Evolutionary conservation across 2,888 invertebrate species (phyloP).

Genomic region (Nudaria mundana): DNA sequence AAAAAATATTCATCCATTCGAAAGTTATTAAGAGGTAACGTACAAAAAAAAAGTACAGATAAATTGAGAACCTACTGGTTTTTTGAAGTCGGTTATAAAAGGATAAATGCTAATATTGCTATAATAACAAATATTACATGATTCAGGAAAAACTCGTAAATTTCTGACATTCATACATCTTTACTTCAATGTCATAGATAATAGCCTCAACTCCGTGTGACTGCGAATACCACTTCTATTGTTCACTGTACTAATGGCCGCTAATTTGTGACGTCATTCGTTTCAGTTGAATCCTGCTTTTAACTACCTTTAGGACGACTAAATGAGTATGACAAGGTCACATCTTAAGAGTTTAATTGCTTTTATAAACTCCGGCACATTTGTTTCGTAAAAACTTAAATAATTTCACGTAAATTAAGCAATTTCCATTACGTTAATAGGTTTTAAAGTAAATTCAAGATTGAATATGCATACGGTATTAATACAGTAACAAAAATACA

Average conservation of each 20-base stretch:
- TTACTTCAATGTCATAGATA: constrained; percentile 37
- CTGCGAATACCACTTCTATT: constrained; percentile 51
- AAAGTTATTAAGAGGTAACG: too few relatives aligned
- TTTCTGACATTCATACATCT: constrained; percentile 13
- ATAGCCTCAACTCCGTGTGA: constrained; percentile 21
- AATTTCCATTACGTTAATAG: background rate
- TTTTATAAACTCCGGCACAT: constrained; percentile 5
- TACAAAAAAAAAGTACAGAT: too few relatives aligned
- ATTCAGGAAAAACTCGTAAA: background rate
- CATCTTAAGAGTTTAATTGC: constrained; percentile 8
- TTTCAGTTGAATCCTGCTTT: constrained; percentile 11
- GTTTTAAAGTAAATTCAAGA: background rate
- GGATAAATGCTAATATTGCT: too few relatives aligned
- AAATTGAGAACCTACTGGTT: too few relatives aligned
- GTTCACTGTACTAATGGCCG: constrained; percentile 49
- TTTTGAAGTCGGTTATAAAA: too few relatives aligned
- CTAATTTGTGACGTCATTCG: constrained; percentile 38
- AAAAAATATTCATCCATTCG: too few relatives aligned
- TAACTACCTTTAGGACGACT: constrained; percentile 12
- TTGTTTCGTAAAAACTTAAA: background rate
- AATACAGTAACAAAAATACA: too few relatives aligned
- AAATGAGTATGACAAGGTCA: constrained; percentile 22
- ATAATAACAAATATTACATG: background rate
- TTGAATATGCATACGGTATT: too few relatives aligned
- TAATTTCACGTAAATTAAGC: constrained; percentile 1